phyloP scores from a whole-genome alignment of 2,797 vertebrate genomes.

The Nasua narica region DNA sequence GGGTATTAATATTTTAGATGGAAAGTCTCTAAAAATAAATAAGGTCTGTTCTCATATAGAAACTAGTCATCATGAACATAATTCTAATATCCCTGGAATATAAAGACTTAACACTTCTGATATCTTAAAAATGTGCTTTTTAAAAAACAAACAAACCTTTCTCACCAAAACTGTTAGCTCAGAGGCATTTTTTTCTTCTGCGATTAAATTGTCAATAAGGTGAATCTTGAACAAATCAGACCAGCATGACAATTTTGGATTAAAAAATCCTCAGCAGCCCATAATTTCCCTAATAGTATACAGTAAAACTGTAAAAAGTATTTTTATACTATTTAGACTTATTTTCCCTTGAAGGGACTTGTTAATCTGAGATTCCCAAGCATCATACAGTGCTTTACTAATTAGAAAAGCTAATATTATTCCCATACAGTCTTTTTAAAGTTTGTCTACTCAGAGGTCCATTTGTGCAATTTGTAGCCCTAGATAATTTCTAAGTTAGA shows the following conservation, averaged over 20 bases:
- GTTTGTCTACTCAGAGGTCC: not conserved
- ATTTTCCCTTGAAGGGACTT: not conserved
- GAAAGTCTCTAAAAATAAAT: not conserved
- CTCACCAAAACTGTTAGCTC: not conserved
- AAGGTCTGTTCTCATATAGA: not conserved
- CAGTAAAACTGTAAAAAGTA: not conserved
- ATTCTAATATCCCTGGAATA: not conserved
- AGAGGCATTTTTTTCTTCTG: not conserved
- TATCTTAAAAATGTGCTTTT: not conserved
- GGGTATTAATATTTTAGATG: not conserved
- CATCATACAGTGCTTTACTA: not conserved
- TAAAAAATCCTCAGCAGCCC: not conserved
- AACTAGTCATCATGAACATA: not conserved
- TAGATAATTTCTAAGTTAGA: not conserved
- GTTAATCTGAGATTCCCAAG: not conserved
- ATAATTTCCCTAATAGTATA: not conserved
- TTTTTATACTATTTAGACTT: not conserved
- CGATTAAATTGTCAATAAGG: not conserved
- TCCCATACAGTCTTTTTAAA: not conserved
- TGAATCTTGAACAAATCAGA: not conserved
- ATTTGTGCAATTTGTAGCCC: not conserved
- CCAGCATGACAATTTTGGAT: not conserved
- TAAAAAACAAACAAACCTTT: not conserved
- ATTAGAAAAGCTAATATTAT: not conserved
- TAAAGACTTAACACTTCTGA: not conserved